Evolutionary conservation across 2,113 vertebrate genomes (phyloP).

Genomic region (Rutilus rutilus): DNA sequence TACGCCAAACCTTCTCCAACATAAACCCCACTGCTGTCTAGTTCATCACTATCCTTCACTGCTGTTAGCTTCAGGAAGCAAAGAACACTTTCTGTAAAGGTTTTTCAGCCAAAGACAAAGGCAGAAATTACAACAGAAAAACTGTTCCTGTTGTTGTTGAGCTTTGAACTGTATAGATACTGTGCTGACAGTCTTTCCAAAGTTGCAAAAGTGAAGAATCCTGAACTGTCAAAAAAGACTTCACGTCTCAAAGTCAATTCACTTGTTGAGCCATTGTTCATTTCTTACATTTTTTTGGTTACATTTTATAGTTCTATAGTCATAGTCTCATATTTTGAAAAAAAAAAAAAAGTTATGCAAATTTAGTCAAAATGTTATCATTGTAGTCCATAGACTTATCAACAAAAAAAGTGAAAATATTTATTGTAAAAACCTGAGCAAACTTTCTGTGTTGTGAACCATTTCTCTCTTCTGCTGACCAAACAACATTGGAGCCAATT

Average conservation of each 20-base stretch:
- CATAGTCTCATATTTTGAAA: too few relatives aligned
- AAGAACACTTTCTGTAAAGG: conserved; percentile 11
- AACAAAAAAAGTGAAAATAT: too few relatives aligned
- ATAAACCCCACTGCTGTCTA: conserved; percentile 47
- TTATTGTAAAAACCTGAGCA: too few relatives aligned
- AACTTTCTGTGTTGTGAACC: too few relatives aligned
- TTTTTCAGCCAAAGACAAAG: background rate
- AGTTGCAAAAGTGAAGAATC: background rate
- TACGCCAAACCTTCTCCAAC: conserved; percentile 31
- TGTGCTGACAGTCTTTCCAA: too few relatives aligned
- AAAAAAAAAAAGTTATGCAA: too few relatives aligned
- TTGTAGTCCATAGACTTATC: too few relatives aligned
- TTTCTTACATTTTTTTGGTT: background rate
- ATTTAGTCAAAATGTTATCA: too few relatives aligned
- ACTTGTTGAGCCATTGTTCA: background rate
- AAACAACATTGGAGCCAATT: too few relatives aligned
- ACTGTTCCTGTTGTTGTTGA: background rate
- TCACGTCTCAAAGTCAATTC: background rate
- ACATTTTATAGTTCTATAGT: too few relatives aligned
- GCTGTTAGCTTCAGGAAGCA: conserved; percentile 17
- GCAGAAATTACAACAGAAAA: background rate
- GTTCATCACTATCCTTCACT: conserved; percentile 40
- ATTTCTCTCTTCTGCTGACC: too few relatives aligned
- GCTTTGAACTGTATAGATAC: background rate
- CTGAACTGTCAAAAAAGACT: background rate